These are phyloP conservation scores for Denticeps clupeoides DNA, from an alignment of 2,797 vertebrate genomes.

Conservation along the genomic window DNA sequence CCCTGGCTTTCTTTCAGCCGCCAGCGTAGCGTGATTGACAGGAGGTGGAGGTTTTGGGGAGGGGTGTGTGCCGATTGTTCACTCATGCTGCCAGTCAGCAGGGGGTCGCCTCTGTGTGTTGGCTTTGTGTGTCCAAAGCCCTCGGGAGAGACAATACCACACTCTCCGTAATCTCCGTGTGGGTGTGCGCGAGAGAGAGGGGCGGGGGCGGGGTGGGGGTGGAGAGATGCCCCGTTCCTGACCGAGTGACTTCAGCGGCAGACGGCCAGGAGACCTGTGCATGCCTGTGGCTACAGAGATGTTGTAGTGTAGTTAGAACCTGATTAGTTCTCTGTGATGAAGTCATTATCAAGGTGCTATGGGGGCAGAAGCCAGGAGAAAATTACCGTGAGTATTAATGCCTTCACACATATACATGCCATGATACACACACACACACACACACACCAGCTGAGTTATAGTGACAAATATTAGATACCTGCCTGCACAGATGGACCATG, in stretches of 20 bases:
- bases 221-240: conserved; percentile 11
- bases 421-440: conserved; percentile 10
- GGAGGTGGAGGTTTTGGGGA: neutral
- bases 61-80: conserved; percentile 14
- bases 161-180: conserved; percentile 5
- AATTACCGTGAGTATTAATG: conserved; percentile 78
- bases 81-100: neutral
- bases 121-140: conserved; percentile 17
- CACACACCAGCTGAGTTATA: neutral
- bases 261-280: conserved; percentile 8
- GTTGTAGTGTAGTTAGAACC: neutral
- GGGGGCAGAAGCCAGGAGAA: conserved; percentile 89
- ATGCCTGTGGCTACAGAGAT: neutral
- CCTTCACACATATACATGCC: too few species aligned
- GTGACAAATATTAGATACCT: too few species aligned
- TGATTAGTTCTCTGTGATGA: conserved; percentile 59
- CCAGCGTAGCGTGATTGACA: conserved; percentile 8
- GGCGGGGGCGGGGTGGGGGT: conserved; percentile 2
- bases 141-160: conserved; percentile 12
- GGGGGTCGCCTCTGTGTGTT: conserved; percentile 13
- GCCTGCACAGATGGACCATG: too few species aligned
- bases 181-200: neutral
- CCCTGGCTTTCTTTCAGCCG: neutral
- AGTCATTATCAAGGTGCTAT: conserved; percentile 91
- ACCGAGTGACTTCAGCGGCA: conserved; percentile 15